phyloP scores from a whole-genome alignment of 64 coral and sea anemone species.

The Hydrozoanthus tunicans region DNA sequence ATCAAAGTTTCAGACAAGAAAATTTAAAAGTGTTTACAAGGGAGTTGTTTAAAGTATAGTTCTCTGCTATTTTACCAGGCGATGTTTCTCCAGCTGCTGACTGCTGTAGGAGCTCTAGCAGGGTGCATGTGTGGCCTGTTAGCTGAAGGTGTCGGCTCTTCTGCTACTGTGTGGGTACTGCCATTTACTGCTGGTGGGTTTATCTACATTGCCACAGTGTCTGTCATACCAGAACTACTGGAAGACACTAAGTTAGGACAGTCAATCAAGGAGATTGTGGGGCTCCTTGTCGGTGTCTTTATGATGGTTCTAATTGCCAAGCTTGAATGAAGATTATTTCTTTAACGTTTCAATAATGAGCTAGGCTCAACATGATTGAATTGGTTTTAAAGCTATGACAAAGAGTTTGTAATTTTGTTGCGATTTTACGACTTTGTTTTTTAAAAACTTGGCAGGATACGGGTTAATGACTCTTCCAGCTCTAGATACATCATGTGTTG shows the following conservation, averaged over 20 bases:
- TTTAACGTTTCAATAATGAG: background rate
- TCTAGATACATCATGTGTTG: no score
- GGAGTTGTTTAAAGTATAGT: no score
- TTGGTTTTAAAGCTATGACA: no score
- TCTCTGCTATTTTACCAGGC: constrained; percentile 65
- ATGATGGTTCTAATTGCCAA: constrained; percentile 99
- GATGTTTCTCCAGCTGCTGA: constrained; percentile 92
- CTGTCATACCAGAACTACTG: constrained; percentile 93
- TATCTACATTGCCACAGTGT: constrained; percentile 98
- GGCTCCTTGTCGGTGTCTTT: constrained; percentile 85
- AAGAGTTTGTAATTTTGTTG: no score
- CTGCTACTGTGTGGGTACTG: constrained; percentile 92
- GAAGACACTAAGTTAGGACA: constrained; percentile 93
- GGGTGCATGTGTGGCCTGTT: constrained; percentile 88
- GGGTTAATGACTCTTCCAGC: no score
- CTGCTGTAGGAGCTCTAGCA: constrained; percentile 91
- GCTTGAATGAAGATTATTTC: constrained; percentile 57
- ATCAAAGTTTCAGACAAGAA: no score
- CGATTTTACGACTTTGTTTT: no score
- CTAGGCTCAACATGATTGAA: no score
- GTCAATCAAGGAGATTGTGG: constrained; percentile 93
- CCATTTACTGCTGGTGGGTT: constrained; percentile 97
- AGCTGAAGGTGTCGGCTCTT: constrained; percentile 83
- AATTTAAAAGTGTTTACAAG: no score
- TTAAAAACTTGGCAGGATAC: no score